Percentiles rank a stretch among this genome's conserved stretches.
Conservation (phyloP, 2,888 invertebrate species). For the Thysanoteuthis rhombus region DNA sequence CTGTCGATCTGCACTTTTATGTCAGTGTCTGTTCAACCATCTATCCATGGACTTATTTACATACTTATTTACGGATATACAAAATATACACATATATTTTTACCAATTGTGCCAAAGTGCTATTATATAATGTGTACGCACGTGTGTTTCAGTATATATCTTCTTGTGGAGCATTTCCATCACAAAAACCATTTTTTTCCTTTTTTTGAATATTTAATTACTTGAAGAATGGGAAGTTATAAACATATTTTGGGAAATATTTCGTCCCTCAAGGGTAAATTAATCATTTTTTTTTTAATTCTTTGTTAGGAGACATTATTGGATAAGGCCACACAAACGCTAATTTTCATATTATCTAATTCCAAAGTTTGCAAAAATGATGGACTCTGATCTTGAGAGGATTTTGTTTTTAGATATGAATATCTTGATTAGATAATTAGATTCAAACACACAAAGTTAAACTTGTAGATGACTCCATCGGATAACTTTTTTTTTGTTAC, state of each 20-base stretch:
- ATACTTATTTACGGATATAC: neutral
- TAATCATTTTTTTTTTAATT: neutral
- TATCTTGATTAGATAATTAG: neutral
- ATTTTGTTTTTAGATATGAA: neutral
- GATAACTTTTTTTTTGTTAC: neutral
- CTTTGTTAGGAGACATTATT: neutral
- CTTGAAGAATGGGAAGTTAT: neutral
- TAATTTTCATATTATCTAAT: neutral
- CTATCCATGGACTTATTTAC: rapidly evolving
- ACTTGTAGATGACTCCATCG: neutral
- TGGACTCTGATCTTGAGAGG: neutral
- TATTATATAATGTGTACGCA: neutral
- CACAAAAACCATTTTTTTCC: neutral
- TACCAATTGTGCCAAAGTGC: too few relatives aligned
- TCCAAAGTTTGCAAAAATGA: neutral
- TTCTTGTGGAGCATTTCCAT: neutral
- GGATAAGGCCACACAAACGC: neutral
- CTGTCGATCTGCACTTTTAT: too few relatives aligned
- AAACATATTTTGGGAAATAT: neutral
- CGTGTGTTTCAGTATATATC: neutral
- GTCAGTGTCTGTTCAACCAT: neutral
- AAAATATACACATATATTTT: neutral
- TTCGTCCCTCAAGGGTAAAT: neutral
- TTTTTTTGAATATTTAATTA: neutral
- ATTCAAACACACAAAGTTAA: neutral